A percentile compares a stretch with the other conserved stretches of the same genome.
Evolutionary conservation across 2,113 vertebrate species (phyloP).

Genomic region (Paracanthobrama guichenoti): DNA sequence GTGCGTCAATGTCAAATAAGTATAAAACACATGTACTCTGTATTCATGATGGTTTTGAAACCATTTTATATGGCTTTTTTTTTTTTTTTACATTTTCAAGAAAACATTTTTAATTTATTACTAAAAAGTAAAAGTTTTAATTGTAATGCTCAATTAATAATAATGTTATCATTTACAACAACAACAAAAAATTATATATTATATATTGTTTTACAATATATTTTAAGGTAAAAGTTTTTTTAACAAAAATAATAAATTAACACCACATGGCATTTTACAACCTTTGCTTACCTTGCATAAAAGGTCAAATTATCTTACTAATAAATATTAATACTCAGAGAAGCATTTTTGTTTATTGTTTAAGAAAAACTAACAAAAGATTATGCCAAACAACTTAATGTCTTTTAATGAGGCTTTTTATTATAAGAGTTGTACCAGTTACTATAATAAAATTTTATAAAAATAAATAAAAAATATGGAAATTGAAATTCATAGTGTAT

Average conservation of each 20-base stretch:
- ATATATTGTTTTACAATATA: background rate
- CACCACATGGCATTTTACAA: background rate
- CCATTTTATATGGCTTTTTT: background rate
- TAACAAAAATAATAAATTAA: background rate
- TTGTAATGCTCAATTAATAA: background rate
- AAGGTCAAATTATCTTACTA: background rate
- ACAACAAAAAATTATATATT: too few species aligned
- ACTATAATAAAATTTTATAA: too few species aligned
- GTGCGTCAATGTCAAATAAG: slow-evolving; percentile 16
- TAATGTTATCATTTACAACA: too few species aligned
- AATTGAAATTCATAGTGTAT: background rate
- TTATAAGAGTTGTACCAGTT: too few species aligned
- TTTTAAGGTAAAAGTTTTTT: background rate
- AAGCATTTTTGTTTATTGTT: background rate
- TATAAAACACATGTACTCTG: background rate
- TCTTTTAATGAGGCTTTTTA: background rate
- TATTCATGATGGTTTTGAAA: background rate
- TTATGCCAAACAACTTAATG: background rate
- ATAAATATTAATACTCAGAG: background rate
- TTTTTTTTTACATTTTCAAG: background rate
- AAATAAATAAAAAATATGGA: too few species aligned
- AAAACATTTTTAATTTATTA: background rate
- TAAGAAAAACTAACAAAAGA: background rate
- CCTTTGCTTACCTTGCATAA: background rate
- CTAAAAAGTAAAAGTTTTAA: too few species aligned